A percentile compares a stretch with the other conserved stretches of the same genome.
Conservation (phyloP, 2,888 invertebrate genomes). For the Rapana venosa region DNA sequence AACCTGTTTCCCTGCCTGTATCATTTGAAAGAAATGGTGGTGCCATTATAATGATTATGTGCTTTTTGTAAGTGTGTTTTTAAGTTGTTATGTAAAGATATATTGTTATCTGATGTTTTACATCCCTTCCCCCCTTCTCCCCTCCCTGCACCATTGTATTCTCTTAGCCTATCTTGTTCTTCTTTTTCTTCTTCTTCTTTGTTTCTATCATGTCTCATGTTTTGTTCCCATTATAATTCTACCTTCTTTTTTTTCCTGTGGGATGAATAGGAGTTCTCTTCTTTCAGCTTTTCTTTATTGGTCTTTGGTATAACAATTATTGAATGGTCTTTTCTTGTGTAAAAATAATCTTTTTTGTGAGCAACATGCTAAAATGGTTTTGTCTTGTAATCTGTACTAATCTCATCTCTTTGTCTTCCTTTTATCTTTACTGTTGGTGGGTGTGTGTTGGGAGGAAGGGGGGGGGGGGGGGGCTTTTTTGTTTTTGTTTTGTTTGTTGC, state of each 20-base stretch:
- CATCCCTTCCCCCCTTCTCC: neutral
- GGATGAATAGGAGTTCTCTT: no score
- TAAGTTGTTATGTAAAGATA: neutral
- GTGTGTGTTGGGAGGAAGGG: no score
- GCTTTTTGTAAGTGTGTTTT: neutral
- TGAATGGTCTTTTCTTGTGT: no score
- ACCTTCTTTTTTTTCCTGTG: neutral
- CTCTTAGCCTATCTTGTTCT: neutral
- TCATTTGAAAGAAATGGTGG: constrained; percentile 10
- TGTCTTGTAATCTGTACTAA: no score
- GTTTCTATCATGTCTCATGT: neutral
- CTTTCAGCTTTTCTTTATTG: no score
- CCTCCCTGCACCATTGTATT: neutral
- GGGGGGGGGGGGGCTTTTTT: no score
- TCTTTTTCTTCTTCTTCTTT: neutral
- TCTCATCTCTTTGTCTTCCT: neutral
- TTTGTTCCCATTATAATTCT: neutral
- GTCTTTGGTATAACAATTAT: no score
- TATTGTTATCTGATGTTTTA: neutral
- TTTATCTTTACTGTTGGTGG: neutral
- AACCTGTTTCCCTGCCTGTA: no score
- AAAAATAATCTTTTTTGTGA: no score
- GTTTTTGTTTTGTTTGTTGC: no score
- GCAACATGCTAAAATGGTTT: no score
- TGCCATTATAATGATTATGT: constrained; percentile 22